phyloP scores from a whole-genome alignment of 2,797 vertebrate genomes.

The Macrochelys suwanniensis region DNA sequence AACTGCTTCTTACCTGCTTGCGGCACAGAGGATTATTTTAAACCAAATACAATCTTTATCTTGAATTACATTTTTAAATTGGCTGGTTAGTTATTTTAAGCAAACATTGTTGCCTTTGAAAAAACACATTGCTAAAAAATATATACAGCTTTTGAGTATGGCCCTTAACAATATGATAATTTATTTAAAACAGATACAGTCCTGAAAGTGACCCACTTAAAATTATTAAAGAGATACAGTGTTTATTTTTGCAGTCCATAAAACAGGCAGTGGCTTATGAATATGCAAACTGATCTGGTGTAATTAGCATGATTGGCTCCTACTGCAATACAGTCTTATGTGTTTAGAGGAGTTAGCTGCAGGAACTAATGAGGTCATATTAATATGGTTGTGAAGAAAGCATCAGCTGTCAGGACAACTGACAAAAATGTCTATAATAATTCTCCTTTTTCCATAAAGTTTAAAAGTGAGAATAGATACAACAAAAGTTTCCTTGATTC shows the following conservation, averaged over 20 bases:
- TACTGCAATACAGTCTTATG: slow-evolving; percentile 78
- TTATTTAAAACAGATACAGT: slow-evolving; percentile 83
- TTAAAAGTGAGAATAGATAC: not conserved
- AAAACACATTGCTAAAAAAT: slow-evolving; percentile 53
- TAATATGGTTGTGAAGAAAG: slow-evolving; percentile 82
- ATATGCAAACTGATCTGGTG: slow-evolving; percentile 85
- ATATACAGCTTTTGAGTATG: slow-evolving; percentile 68
- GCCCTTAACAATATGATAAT: slow-evolving; percentile 79
- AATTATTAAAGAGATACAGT: slow-evolving; percentile 84
- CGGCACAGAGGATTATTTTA: fast-evolving
- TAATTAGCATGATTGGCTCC: slow-evolving; percentile 87
- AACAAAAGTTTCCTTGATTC: slow-evolving; percentile 23
- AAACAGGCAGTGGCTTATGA: slow-evolving; percentile 83
- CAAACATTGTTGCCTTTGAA: not conserved
- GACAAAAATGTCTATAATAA: slow-evolving; percentile 55
- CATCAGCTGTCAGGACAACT: slow-evolving; percentile 77
- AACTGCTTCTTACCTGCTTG: not conserved
- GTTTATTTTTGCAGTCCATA: slow-evolving; percentile 85
- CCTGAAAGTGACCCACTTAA: slow-evolving; percentile 85
- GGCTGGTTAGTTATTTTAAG: not conserved
- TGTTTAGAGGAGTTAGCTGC: slow-evolving; percentile 79
- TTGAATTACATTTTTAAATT: not conserved
- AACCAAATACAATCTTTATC: fast-evolving
- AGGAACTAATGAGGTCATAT: slow-evolving; percentile 85
- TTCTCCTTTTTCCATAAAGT: slow-evolving; percentile 55